Evolutionary conservation across 2,888 invertebrate species (phyloP), one percentile per base, ranked within the genome.

Genomic region (Sinopyrophorus schimmeli): DNA sequence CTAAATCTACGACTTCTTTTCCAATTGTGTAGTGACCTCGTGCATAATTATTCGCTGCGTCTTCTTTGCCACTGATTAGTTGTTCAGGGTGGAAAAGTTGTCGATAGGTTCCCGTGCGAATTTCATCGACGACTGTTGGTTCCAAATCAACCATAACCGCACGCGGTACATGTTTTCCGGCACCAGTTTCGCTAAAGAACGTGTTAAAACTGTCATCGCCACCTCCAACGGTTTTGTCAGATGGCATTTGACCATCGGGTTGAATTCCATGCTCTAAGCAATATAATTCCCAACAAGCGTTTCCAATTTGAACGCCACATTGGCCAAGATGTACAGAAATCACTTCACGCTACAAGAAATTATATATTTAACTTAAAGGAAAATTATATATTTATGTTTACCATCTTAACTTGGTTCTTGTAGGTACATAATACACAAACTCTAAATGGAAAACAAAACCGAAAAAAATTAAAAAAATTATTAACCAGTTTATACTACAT

Each of bases 21-120:
- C 89, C 87, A 52, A 89, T 82, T 37, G 89, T 86, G 74, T 89
- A 88, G 66, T 88, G 88, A 2, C 90, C 89, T 16, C 90, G 79
- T 1, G 89, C 90, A 67, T 89, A 90, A 74, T 90, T 90, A 70
- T 90, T 89, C 6, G 90, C 90, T 1, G 89, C 89, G 69, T 89
- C 89, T 68, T 89, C 89, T 68, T 89, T 89, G 51, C 89, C 89
- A 3, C 89, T 91, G 68, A 93, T 92, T 59, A 94, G 77, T 71
- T 93, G 93, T 67, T 94, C 92, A 0, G 93, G 93, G 69, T 94
- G 93, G 76, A 92, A 93, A 31, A 94, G 77, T 64, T 84, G 83
- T 1, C 88, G 82, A 74, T 93, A 93, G 0, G 86, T 84, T 52
- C 92, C 92, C 11, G 85, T 87, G 21, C 47, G 41, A 2, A 52